A percentile compares a stretch with the other conserved stretches of the same genome.
These are phyloP conservation scores for Mycetomoellerius zeteki DNA, from an alignment of 1,140 invertebrate genomes.

Conservation along the genomic window DNA sequence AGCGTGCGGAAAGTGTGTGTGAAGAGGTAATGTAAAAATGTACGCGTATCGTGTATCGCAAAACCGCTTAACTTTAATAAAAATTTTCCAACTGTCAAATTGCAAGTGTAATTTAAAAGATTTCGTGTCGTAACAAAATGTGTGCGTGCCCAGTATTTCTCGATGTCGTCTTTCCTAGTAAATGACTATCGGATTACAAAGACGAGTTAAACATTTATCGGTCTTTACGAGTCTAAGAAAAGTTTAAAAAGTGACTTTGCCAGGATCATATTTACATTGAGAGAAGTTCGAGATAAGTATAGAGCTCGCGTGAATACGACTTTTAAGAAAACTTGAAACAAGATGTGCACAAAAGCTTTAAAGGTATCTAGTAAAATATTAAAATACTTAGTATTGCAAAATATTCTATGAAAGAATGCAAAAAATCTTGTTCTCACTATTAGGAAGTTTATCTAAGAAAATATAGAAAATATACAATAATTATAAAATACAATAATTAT, in stretches of 20 bases:
- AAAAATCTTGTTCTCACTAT: not conserved
- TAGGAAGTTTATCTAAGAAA: not conserved
- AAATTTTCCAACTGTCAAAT: constrained; percentile 29
- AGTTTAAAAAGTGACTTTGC: constrained; percentile 51
- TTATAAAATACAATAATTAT: constrained; percentile 13
- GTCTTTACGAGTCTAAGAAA: constrained; percentile 23
- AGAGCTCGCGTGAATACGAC: constrained; percentile 20
- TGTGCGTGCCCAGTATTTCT: no score
- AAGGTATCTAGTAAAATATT: constrained; percentile 9
- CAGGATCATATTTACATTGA: constrained; percentile 56
- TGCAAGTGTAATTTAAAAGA: constrained; percentile 12
- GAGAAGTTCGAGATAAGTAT: constrained; percentile 44
- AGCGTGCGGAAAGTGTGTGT: not conserved
- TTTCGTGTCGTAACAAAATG: not conserved
- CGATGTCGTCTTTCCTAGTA: not conserved
- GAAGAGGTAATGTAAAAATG: constrained; percentile 38
- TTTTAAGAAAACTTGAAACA: constrained; percentile 49
- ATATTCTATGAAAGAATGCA: not conserved
- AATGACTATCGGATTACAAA: constrained; percentile 43
- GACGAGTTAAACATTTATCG: constrained; percentile 44
- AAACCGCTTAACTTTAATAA: constrained; percentile 43
- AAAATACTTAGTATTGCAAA: not conserved
- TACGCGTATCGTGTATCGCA: not conserved
- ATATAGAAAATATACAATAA: not conserved
- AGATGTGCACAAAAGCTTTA: constrained; percentile 24